Evolutionary conservation across 2,113 vertebrate genomes (phyloP).

Genomic region (Bubo scandiacus): DNA sequence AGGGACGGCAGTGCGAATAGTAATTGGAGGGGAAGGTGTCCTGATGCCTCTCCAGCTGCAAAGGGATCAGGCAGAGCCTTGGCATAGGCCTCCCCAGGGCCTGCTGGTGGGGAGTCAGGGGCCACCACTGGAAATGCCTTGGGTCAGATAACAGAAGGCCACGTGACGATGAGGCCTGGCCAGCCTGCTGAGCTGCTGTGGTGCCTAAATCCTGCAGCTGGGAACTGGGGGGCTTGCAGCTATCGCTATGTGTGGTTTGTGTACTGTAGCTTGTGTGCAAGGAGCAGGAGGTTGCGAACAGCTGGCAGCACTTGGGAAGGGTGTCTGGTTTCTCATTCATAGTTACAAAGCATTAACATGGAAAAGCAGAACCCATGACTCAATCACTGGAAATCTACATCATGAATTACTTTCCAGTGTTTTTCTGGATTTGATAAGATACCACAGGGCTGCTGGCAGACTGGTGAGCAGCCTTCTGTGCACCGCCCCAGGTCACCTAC

Average conservation of each 20-base stretch:
- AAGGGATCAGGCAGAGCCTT: neutral
- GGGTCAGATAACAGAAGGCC: neutral
- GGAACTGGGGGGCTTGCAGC: neutral
- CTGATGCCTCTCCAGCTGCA: neutral
- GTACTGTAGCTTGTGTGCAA: rapidly evolving
- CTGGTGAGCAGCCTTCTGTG: neutral
- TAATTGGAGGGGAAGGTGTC: neutral
- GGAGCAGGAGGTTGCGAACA: neutral
- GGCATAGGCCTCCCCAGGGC: neutral
- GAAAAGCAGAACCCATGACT: neutral
- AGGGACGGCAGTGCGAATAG: neutral
- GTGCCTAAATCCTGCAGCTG: neutral
- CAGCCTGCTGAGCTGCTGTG: neutral
- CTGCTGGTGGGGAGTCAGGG: neutral
- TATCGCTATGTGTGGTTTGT: rapidly evolving
- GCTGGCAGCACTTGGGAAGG: neutral
- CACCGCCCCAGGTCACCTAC: neutral
- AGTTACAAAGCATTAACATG: neutral
- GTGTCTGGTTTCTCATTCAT: neutral
- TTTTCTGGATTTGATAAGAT: neutral
- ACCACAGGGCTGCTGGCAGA: neutral
- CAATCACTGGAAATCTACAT: neutral
- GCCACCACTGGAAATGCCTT: neutral
- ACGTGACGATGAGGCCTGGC: neutral
- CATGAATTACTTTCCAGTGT: neutral